A percentile compares a stretch with the other conserved stretches of the same genome.
Conservation (phyloP, 2,113 vertebrate species). For the Neolamprologus caudopunctatus region DNA sequence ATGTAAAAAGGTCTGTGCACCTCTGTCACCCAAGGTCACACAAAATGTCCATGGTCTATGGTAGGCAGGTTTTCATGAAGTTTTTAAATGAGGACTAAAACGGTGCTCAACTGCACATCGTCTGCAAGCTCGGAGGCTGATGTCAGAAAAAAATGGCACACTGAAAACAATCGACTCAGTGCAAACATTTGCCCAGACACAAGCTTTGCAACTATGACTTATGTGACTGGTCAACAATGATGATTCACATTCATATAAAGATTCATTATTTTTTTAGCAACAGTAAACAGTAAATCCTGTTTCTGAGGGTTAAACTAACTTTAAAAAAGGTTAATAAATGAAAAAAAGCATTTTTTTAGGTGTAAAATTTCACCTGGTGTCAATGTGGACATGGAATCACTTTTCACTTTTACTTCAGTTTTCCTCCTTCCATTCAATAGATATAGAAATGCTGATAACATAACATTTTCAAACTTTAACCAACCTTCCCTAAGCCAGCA, state of each 20-base stretch:
- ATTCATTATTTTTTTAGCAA: background rate
- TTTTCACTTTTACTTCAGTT: background rate
- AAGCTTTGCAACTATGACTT: fast-evolving
- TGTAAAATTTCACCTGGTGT: fast-evolving
- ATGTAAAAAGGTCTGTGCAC: background rate
- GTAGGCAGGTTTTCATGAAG: background rate
- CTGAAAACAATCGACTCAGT: background rate
- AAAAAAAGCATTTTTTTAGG: background rate
- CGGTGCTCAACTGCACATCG: fast-evolving
- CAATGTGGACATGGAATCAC: background rate
- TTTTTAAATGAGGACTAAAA: background rate
- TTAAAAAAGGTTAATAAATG: background rate
- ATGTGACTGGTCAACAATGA: background rate
- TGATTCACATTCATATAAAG: background rate
- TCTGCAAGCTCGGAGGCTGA: background rate
- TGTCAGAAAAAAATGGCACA: background rate
- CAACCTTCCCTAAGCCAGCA: background rate
- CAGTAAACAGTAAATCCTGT: background rate
- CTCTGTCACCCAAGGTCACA: background rate
- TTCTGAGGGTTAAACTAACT: background rate
- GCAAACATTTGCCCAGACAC: background rate
- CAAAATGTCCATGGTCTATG: background rate
- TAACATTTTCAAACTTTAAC: background rate
- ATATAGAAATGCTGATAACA: background rate
- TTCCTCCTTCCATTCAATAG: background rate